Conservation (phyloP, 1,140 invertebrate genomes). For the Drosophila aff. region DNA sequence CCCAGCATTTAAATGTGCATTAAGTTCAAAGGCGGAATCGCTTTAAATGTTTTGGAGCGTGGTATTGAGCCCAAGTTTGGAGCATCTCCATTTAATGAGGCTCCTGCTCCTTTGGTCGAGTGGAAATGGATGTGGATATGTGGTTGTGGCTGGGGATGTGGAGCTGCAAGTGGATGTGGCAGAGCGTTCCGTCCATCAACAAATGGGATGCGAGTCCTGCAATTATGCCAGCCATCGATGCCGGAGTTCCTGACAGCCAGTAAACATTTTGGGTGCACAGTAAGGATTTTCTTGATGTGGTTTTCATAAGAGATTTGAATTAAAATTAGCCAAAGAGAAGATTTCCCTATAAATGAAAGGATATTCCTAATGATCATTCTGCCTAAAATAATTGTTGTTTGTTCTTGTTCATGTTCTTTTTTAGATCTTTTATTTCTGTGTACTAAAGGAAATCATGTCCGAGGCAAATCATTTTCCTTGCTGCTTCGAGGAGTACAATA, state of each 20-base stretch:
- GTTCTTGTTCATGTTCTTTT: too few relatives aligned
- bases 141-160: not conserved
- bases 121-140: constrained; percentile 2
- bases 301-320: not conserved
- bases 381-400: not conserved
- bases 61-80: constrained; percentile 18
- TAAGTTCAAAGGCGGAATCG: constrained; percentile 36
- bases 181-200: constrained; percentile 4
- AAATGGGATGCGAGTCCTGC: constrained; percentile 29
- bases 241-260: constrained; percentile 6
- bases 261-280: constrained; percentile 1
- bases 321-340: not conserved
- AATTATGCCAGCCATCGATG: constrained; percentile 40
- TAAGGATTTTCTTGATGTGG: not conserved
- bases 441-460: constrained; percentile 20
- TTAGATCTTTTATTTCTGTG: not conserved
- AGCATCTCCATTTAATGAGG: constrained; percentile 34
- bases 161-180: constrained; percentile 3
- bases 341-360: not conserved
- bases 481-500: constrained; percentile 1
- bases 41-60: constrained; percentile 43
- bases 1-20: constrained; percentile 60
- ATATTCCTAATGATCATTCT: not conserved
- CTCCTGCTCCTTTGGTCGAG: not conserved
- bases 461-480: constrained; percentile 27